A percentile compares a stretch with the other conserved stretches of the same genome.
These are phyloP conservation scores for Pyxicephalus adspersus DNA, from an alignment of 2,113 vertebrate species.

Conservation along the genomic window DNA sequence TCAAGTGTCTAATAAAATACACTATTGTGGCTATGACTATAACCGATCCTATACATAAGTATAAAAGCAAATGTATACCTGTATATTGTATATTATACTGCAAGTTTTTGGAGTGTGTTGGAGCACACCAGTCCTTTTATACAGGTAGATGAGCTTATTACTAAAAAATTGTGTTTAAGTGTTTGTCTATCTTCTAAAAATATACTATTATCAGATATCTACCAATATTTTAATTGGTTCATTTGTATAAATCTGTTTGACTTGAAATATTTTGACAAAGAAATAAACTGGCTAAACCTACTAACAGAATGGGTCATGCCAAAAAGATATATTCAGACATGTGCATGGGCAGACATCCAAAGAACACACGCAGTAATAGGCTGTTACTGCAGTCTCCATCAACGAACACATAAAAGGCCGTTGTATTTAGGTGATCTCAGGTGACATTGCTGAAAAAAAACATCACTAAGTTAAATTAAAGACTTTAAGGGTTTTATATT, in stretches of 20 bases:
- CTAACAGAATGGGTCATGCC: slow-evolving; percentile 13
- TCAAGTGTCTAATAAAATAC: too few species aligned
- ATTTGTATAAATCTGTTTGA: slow-evolving; percentile 1
- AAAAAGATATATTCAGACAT: slow-evolving; percentile 40
- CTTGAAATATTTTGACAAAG: background rate
- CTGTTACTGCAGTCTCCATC: slow-evolving; percentile 17
- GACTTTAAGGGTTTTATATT: slow-evolving; percentile 9
- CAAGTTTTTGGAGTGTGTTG: too few species aligned
- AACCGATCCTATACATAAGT: too few species aligned
- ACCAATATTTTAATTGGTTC: background rate
- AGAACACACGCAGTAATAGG: slow-evolving; percentile 31
- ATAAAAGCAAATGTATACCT: too few species aligned
- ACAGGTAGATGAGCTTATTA: too few species aligned
- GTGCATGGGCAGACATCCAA: slow-evolving; percentile 34
- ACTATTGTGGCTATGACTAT: too few species aligned
- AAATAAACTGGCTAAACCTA: background rate
- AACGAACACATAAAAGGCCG: slow-evolving; percentile 23
- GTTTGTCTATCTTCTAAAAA: too few species aligned
- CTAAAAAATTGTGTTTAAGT: too few species aligned
- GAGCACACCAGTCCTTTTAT: too few species aligned
- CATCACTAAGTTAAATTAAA: slow-evolving; percentile 8
- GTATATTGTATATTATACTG: too few species aligned
- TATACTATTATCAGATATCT: background rate
- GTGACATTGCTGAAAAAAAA: slow-evolving; percentile 9
- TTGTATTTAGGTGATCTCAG: slow-evolving; percentile 14